Evolutionary conservation across 2,113 vertebrate genomes (phyloP).

Genomic region (Microtus pennsylvanicus): DNA sequence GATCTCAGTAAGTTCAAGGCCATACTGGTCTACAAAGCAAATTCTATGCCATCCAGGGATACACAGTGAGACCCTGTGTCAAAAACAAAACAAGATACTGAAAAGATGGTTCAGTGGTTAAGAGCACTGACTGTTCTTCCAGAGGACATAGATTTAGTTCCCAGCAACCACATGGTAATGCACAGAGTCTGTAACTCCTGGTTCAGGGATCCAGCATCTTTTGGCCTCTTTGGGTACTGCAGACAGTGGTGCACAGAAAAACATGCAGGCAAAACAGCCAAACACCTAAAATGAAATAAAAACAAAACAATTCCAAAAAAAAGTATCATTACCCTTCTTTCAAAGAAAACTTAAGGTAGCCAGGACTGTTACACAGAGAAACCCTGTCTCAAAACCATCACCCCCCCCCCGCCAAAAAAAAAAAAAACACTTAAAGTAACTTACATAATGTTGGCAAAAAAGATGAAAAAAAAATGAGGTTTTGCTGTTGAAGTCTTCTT

Average conservation of each 20-base stretch:
- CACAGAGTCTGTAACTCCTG: background rate
- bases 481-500: background rate
- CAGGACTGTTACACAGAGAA: no score
- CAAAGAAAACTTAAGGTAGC: slow-evolving; percentile 6
- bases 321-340: background rate
- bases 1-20: background rate
- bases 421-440: background rate
- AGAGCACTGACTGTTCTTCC: background rate
- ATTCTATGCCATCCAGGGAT: background rate
- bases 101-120: background rate
- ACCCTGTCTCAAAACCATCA: no score
- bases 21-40: background rate
- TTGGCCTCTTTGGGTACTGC: background rate
- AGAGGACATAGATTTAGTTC: background rate
- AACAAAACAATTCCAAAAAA: background rate
- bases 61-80: background rate
- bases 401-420: no score
- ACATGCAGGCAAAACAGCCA: background rate
- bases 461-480: background rate
- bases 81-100: background rate
- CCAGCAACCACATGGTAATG: background rate
- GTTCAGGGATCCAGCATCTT: background rate
- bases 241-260: background rate
- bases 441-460: background rate
- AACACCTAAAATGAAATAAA: background rate